phyloP scores from a whole-genome alignment of 2,113 vertebrate species.

The Pomatostomus ruficeps region DNA sequence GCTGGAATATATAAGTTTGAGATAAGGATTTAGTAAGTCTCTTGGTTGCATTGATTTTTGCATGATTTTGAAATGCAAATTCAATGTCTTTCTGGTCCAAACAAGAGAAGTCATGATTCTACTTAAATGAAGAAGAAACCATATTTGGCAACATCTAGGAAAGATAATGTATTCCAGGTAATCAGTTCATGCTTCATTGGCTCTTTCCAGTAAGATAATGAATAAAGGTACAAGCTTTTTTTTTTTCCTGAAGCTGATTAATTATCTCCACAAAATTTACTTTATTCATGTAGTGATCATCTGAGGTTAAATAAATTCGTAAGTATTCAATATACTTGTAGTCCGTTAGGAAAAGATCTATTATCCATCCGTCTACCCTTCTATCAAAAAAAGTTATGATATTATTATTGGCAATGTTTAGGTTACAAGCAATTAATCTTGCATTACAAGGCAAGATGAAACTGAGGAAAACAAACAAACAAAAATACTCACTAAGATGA shows the following conservation, averaged over 20 bases:
- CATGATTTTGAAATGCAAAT: conserved; percentile 22
- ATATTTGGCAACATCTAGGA: conserved; percentile 25
- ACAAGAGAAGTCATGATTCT: conserved; percentile 33
- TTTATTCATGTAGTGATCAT: conserved; percentile 36
- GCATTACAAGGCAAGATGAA: not conserved
- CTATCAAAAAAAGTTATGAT: not conserved
- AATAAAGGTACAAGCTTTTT: conserved; percentile 32
- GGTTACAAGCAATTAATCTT: not conserved
- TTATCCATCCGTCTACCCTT: not conserved
- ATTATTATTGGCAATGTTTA: not conserved
- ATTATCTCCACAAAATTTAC: conserved; percentile 52
- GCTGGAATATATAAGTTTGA: not conserved
- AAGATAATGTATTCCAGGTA: conserved; percentile 54
- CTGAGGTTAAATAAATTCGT: conserved; percentile 42
- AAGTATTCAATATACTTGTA: conserved; percentile 17
- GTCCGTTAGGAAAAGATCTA: not conserved
- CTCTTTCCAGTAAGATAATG: conserved; percentile 34
- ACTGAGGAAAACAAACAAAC: not conserved
- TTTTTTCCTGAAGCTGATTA: conserved; percentile 43
- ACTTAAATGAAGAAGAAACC: conserved; percentile 19
- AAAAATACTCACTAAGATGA: not conserved
- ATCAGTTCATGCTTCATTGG: conserved; percentile 51
- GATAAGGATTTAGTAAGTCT: not conserved
- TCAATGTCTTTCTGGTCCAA: conserved; percentile 2
- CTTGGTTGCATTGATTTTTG: conserved; percentile 21